Conservation (phyloP, 2,113 vertebrate species). For the Alligator sinensis region DNA sequence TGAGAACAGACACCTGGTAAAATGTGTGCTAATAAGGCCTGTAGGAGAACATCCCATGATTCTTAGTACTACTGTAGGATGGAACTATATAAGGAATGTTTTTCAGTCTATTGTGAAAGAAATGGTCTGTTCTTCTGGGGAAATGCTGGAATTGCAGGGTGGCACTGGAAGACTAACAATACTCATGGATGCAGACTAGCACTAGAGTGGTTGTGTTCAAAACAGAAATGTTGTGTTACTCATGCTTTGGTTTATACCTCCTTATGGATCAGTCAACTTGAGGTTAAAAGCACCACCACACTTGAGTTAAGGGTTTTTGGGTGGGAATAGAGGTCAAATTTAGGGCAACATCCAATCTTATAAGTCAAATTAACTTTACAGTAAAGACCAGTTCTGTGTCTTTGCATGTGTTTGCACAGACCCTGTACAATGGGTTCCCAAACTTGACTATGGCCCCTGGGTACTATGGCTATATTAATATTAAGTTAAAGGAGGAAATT, state of each 20-base stretch:
- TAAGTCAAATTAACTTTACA: background rate
- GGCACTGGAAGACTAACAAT: background rate
- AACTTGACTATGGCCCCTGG: background rate
- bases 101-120: background rate
- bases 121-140: background rate
- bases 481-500: background rate
- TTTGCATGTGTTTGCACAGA: background rate
- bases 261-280: background rate
- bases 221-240: background rate
- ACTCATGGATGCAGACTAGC: background rate
- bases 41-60: background rate
- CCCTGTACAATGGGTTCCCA: background rate
- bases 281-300: background rate
- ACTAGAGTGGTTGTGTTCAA: fast-evolving
- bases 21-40: background rate
- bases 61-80: background rate
- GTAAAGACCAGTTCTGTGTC: background rate
- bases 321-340: background rate
- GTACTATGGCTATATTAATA: background rate
- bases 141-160: background rate
- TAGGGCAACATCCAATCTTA: background rate
- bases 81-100: background rate
- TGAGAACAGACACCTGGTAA: background rate
- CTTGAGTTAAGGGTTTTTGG: background rate
- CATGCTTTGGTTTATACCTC: background rate